Percentiles rank a stretch among this genome's conserved stretches.
phyloP scores from a whole-genome alignment of 1,140 invertebrate genomes.

The Drosophila ficusphila region DNA sequence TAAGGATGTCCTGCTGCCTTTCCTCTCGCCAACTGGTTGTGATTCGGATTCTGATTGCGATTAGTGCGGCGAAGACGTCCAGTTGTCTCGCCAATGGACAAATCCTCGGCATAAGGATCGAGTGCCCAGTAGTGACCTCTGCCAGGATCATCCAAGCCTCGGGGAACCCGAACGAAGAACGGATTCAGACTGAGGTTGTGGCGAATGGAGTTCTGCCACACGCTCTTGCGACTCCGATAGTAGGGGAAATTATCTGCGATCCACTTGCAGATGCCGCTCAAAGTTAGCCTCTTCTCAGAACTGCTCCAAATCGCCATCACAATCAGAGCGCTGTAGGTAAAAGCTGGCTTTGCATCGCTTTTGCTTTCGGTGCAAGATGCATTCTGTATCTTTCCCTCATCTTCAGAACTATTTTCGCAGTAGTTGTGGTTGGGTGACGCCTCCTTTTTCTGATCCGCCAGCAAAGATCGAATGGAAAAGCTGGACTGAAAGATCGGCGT shows the following conservation, averaged over 20 bases:
- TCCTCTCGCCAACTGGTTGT: not conserved
- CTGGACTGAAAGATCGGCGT: conserved; percentile 57
- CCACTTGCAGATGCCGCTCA: conserved; percentile 95
- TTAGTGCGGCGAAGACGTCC: conserved; percentile 56
- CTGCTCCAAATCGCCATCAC: conserved; percentile 98
- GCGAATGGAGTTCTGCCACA: conserved; percentile 99
- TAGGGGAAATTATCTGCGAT: conserved; percentile 93
- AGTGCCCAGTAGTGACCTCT: conserved; percentile 78
- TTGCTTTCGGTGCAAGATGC: not conserved
- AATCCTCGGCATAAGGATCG: conserved; percentile 71
- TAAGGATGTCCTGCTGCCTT: not conserved
- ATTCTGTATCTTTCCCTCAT: conserved; percentile 3
- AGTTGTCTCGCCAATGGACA: conserved; percentile 73
- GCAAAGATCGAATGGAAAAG: conserved; percentile 61
- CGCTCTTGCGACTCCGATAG: conserved; percentile 96
- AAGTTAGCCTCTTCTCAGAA: conserved; percentile 91
- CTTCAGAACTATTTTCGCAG: conserved; percentile 48
- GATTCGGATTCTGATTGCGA: not conserved
- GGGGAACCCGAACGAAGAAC: conserved; percentile 68
- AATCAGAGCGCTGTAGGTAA: conserved; percentile 97
- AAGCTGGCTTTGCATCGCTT: conserved; percentile 88
- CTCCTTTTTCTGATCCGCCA: conserved; percentile 2
- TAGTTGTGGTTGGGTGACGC: conserved; percentile 22
- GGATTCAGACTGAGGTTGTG: conserved; percentile 90
- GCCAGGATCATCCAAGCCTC: conserved; percentile 70